Conservation (phyloP, 2,797 vertebrate species). For the Clarias laeviceps region DNA sequence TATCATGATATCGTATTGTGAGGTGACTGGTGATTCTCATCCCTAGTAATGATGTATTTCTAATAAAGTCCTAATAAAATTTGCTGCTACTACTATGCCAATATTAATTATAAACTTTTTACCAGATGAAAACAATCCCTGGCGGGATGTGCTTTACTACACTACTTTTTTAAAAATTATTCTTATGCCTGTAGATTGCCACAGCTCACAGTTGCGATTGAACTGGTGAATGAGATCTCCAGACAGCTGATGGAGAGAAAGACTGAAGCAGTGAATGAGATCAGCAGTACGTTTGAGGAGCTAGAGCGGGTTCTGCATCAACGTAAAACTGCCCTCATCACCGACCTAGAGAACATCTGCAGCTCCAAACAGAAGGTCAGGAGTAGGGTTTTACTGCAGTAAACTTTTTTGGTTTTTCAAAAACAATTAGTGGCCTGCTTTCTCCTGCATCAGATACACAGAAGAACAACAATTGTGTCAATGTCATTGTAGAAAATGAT, state of each 20-base stretch:
- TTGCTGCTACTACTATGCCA: background rate
- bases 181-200: conserved; percentile 76
- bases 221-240: conserved; percentile 88
- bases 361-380: conserved; percentile 89
- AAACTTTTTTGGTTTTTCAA: too few relatives aligned
- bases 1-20: too few relatives aligned
- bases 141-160: background rate
- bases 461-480: background rate
- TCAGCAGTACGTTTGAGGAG: conserved; percentile 88
- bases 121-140: background rate
- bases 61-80: background rate
- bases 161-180: too few relatives aligned
- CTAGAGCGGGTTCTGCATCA: conserved; percentile 85
- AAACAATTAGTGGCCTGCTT: background rate
- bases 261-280: conserved; percentile 84
- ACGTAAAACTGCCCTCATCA: conserved; percentile 85
- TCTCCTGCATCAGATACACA: background rate
- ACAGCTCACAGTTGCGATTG: conserved; percentile 86
- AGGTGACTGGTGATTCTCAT: too few relatives aligned
- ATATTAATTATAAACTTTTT: background rate
- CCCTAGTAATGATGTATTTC: background rate
- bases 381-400: background rate
- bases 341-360: conserved; percentile 89
- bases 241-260: conserved; percentile 87
- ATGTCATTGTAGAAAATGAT: background rate